Conservation (phyloP, 2,888 invertebrate genomes). For the Drosophila nr. fundita region DNA sequence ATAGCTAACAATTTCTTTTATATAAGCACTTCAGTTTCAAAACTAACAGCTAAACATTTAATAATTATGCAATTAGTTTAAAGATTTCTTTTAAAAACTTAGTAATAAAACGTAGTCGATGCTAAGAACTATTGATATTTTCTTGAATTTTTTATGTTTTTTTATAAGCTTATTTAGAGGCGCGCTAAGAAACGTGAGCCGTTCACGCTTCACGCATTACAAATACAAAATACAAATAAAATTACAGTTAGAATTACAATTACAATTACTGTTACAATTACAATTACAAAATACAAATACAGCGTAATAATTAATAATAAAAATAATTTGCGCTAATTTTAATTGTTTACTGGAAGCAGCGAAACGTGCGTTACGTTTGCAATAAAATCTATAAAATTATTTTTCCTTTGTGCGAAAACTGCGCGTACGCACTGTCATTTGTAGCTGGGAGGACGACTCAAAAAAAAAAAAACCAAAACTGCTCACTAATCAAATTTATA, state of each 20-base stretch:
- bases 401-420: slow-evolving; percentile 2
- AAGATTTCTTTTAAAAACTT: slow-evolving; percentile 47
- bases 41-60: slow-evolving; percentile 52
- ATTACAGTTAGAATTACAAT: slow-evolving; percentile 33
- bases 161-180: slow-evolving; percentile 27
- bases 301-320: slow-evolving; percentile 36
- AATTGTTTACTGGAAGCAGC: slow-evolving; percentile 75
- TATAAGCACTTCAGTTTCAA: slow-evolving; percentile 78
- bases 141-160: slow-evolving; percentile 14
- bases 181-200: slow-evolving; percentile 39
- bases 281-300: slow-evolving; percentile 39
- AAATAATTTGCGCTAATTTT: slow-evolving; percentile 76
- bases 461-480: slow-evolving; percentile 26
- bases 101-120: slow-evolving; percentile 55
- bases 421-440: slow-evolving; percentile 15
- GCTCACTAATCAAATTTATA: slow-evolving; percentile 31
- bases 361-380: slow-evolving; percentile 48
- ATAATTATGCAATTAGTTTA: slow-evolving; percentile 42
- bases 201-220: slow-evolving; percentile 27
- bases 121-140: slow-evolving; percentile 38
- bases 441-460: slow-evolving; percentile 6
- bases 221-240: slow-evolving; percentile 29
- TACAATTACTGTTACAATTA: slow-evolving; percentile 15
- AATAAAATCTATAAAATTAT: slow-evolving; percentile 30
- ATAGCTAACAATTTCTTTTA: slow-evolving; percentile 71